These are phyloP conservation scores for Limnephilus lunatus DNA, from an alignment of 2,888 invertebrate species.

Conservation along the genomic window DNA sequence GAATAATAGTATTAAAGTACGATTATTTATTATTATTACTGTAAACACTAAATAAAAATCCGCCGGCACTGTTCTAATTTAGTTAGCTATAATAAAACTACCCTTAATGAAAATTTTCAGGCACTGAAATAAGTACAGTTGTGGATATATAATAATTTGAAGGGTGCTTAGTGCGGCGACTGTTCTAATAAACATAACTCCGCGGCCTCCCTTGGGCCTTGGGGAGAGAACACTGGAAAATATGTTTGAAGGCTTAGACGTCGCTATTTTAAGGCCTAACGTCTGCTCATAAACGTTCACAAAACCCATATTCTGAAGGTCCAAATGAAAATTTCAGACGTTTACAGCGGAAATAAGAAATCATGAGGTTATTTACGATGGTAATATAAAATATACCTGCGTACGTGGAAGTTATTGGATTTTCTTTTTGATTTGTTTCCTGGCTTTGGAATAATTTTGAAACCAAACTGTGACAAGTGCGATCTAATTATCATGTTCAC, in stretches of 20 bases:
- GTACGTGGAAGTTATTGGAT: not conserved
- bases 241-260: not conserved
- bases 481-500: not conserved
- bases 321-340: not conserved
- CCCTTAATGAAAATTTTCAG: not conserved
- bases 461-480: not conserved
- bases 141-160: not conserved
- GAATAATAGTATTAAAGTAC: no score
- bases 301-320: not conserved
- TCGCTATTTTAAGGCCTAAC: not conserved
- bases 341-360: not conserved
- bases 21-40: no score
- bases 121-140: not conserved
- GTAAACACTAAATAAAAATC: not conserved
- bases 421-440: not conserved
- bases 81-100: not conserved
- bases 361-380: not conserved
- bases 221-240: not conserved
- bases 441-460: not conserved
- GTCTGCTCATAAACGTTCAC: not conserved
- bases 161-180: not conserved
- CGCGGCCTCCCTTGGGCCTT: no score
- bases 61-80: not conserved
- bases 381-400: not conserved
- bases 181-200: not conserved